A percentile compares a stretch with the other conserved stretches of the same genome.
These are phyloP conservation scores for Clarias pachynema DNA, from an alignment of 2,797 vertebrate species.

Conservation along the genomic window DNA sequence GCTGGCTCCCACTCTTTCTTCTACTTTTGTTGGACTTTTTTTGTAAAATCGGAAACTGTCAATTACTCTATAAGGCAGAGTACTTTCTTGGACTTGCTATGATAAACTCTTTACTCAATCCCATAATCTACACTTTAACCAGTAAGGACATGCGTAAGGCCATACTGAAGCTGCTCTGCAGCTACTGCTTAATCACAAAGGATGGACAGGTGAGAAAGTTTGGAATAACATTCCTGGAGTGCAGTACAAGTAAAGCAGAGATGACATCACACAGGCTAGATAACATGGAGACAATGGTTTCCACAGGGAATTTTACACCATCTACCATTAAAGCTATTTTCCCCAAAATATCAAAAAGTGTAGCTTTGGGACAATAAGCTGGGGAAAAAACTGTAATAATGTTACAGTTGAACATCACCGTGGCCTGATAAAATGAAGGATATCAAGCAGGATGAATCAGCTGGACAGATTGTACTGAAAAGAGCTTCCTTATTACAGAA, in stretches of 20 bases:
- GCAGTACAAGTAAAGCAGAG: slow-evolving; percentile 82
- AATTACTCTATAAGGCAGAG: slow-evolving; percentile 82
- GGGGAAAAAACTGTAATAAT: background rate
- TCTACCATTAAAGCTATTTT: slow-evolving; percentile 73
- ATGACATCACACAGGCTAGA: slow-evolving; percentile 78
- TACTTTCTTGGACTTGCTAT: slow-evolving; percentile 89
- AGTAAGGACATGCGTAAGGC: slow-evolving; percentile 86
- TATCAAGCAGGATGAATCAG: background rate
- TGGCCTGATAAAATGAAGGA: background rate
- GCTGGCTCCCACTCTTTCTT: slow-evolving; percentile 88
- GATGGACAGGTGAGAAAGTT: slow-evolving; percentile 77
- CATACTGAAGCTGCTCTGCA: slow-evolving; percentile 81
- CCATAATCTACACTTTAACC: slow-evolving; percentile 91
- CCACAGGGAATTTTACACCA: slow-evolving; percentile 76
- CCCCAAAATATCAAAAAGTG: slow-evolving; percentile 70
- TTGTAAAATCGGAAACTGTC: slow-evolving; percentile 71
- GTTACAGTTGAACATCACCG: background rate
- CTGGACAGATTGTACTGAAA: background rate
- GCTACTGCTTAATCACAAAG: slow-evolving; percentile 71
- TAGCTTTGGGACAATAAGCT: slow-evolving; percentile 50
- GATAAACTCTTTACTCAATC: slow-evolving; percentile 89
- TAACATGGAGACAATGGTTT: slow-evolving; percentile 77
- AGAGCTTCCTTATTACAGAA: slow-evolving; percentile 7
- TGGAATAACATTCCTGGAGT: slow-evolving; percentile 78
- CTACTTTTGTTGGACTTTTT: slow-evolving; percentile 84